A percentile compares a stretch with the other conserved stretches of the same genome.
These are phyloP conservation scores for Dicrurus megarhynchus DNA, from an alignment of 2,113 vertebrate species.

Conservation along the genomic window DNA sequence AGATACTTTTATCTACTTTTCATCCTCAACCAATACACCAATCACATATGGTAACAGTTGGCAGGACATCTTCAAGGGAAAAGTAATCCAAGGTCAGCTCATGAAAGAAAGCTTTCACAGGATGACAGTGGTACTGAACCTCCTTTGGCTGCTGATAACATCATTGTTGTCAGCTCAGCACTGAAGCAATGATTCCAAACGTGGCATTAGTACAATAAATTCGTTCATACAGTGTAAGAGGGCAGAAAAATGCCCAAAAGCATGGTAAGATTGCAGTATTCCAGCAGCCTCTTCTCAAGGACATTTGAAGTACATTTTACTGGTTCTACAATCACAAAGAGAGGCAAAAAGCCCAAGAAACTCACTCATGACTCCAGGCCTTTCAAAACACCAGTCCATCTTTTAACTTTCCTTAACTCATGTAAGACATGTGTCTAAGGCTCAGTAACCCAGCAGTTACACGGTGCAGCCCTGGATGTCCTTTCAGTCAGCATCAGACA, in stretches of 20 bases:
- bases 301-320: background rate
- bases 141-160: background rate
- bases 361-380: background rate
- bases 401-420: background rate
- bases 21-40: background rate
- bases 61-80: background rate
- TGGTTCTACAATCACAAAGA: background rate
- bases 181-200: background rate
- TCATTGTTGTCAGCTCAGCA: background rate
- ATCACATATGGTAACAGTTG: background rate
- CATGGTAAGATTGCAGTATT: background rate
- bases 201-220: background rate
- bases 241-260: background rate
- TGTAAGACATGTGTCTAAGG: background rate
- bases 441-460: background rate
- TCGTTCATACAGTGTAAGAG: background rate
- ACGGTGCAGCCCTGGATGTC: background rate
- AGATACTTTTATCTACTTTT: background rate
- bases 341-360: background rate
- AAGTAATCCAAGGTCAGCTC: conserved; percentile 4
- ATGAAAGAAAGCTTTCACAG: conserved; percentile 34
- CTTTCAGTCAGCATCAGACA: background rate
- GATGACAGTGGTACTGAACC: background rate
- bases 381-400: background rate
- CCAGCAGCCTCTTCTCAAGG: background rate